These are phyloP conservation scores for Diacarnus erythraeanus DNA, from an alignment of 37 sponge, comb jelly and placozoan genomes.

Conservation along the genomic window DNA sequence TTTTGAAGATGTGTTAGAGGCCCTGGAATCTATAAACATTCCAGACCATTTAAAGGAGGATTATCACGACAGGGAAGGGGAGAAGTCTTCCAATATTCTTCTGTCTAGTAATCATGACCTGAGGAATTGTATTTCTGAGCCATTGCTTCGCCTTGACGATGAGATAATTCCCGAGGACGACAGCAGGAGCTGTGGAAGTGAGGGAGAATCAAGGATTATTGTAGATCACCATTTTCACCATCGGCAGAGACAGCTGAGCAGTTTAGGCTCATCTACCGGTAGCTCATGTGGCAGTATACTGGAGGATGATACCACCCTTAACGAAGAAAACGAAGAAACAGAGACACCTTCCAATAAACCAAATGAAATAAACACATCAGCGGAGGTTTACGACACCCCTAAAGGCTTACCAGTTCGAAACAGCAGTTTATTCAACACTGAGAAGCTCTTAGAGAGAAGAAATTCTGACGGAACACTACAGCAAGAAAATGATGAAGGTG, in stretches of 20 bases:
- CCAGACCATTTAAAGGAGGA: background rate
- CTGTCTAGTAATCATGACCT: constrained; percentile 13
- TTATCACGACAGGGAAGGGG: background rate
- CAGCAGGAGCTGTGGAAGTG: background rate
- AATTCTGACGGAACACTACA: background rate
- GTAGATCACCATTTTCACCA: background rate
- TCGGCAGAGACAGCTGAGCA: background rate
- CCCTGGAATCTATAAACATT: constrained; percentile 17
- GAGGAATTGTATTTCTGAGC: constrained; percentile 27
- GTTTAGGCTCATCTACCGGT: background rate
- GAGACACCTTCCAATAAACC: background rate
- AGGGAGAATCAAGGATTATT: background rate
- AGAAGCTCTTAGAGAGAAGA: background rate
- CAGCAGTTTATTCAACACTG: background rate
- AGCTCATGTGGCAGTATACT: background rate
- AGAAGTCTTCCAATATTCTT: background rate
- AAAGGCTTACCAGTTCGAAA: too few relatives aligned
- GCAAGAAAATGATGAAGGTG: background rate
- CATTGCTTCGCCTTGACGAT: constrained; percentile 14
- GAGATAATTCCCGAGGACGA: background rate
- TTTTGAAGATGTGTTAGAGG: constrained; percentile 43
- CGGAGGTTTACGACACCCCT: background rate
- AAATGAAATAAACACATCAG: background rate
- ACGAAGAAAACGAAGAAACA: background rate
- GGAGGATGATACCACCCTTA: background rate